Evolutionary conservation across 2,797 vertebrate genomes (phyloP).

Genomic region (Ciconia nigra): DNA sequence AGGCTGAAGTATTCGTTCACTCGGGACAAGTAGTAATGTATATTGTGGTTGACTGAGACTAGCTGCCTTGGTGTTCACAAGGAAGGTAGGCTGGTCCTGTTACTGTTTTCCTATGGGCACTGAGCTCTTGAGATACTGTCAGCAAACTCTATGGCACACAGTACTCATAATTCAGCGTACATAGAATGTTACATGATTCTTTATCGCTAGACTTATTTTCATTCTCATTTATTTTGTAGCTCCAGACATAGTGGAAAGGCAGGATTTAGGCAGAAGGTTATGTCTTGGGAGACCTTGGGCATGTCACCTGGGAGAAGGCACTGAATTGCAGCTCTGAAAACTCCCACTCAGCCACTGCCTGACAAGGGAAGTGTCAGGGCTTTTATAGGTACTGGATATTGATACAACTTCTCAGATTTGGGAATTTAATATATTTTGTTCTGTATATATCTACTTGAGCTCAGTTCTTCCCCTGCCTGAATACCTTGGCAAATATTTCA

Average conservation of each 20-base stretch:
- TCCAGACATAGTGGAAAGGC: neutral
- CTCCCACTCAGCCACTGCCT: neutral
- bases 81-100: neutral
- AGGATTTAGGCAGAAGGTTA: neutral
- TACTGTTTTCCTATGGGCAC: neutral
- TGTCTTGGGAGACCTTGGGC: neutral
- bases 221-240: neutral
- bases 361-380: neutral
- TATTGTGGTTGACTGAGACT: neutral
- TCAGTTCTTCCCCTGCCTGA: neutral
- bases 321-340: neutral
- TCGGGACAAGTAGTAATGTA: neutral
- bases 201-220: neutral
- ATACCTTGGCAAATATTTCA: neutral
- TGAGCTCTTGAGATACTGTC: neutral
- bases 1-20: neutral
- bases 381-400: neutral
- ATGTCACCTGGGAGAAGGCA: neutral
- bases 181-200: neutral
- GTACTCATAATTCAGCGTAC: neutral
- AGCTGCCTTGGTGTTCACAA: neutral
- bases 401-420: neutral
- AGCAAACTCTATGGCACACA: neutral
- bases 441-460: neutral
- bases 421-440: neutral